These are phyloP conservation scores for Junonia oenone DNA, from an alignment of 2,888 invertebrate genomes.

Conservation along the genomic window DNA sequence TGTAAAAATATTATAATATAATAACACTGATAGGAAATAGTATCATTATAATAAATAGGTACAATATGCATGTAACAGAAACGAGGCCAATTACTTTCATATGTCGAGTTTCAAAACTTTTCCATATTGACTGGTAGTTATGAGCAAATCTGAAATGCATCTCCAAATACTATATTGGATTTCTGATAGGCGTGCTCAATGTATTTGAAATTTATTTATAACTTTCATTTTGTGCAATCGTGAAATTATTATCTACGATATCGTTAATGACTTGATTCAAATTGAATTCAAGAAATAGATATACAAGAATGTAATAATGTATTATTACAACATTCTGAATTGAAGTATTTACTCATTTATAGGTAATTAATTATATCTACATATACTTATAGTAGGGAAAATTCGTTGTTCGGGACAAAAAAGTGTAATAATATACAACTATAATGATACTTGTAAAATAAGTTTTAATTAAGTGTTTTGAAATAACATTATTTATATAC, in stretches of 20 bases:
- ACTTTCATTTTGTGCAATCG: not conserved
- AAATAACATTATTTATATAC: no score
- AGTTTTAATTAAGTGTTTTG: no score
- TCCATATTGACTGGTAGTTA: slow-evolving; percentile 6
- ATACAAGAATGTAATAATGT: not conserved
- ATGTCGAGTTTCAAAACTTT: slow-evolving; percentile 2
- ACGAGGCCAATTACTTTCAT: not conserved
- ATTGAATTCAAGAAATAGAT: not conserved
- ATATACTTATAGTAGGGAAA: no score
- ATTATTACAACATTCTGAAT: not conserved
- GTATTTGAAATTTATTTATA: slow-evolving; percentile 8
- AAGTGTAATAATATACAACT: no score
- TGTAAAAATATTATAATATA: not conserved
- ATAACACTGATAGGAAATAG: no score
- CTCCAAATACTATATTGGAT: slow-evolving; percentile 15
- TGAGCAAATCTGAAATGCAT: slow-evolving; percentile 8
- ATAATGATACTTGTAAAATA: no score
- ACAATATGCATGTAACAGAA: not conserved
- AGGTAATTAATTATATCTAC: not conserved
- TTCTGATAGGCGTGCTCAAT: slow-evolving; percentile 6
- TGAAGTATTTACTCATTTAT: not conserved
- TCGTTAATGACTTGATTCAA: not conserved
- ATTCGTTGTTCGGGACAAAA: no score
- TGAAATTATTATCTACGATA: not conserved
- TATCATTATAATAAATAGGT: not conserved